Evolutionary conservation across 2,113 vertebrate genomes (phyloP), one percentile per base, ranked within the genome.

Genomic region (Microcebus murinus): DNA sequence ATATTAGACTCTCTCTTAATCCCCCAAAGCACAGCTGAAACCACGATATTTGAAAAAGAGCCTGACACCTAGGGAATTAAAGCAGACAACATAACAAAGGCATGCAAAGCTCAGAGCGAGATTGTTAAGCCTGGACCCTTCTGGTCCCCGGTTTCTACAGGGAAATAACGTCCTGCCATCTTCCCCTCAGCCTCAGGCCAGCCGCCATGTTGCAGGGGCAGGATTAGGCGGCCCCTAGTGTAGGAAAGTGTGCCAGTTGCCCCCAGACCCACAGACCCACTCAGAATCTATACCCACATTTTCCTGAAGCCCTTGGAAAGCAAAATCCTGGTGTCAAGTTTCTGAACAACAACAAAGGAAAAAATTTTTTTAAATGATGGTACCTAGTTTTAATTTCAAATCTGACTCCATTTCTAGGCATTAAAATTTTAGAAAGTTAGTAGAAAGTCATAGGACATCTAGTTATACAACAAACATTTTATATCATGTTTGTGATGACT

Each of bases 21-120:
- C 77, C 77, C 65, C 65, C 15, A 10, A 65, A 31, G 27, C 71
- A 90, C 87, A 90, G 84, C 76, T 96, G 95, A 81, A 34, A 23
- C 23, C 9, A 59, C 17, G 9, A 63, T 52, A 3, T 42, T 73
- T 65, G 65, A 68, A 89, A 83, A 76, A 42, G 36, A 91, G 57
- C 29, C 21, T 21, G 48, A 25, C 12, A n/a, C 71, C 55, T 21
- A 39, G 13, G 39, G 31, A 84, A 36, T 84, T 65, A 31, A 63
- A 65, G 29, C 77, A 77, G 39, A 77, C 63, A 65, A 23, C 81
- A 18, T 18, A 57, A 39, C 61, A 39, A 80, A 94, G 77, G n/a
- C 18, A 23, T 48, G 34, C 39, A 21, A 57, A 81, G 34, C 17
- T 29, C 55, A 45, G 76, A 27, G 39, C 5, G 29, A 34, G 79